These are phyloP conservation scores for Orussus abietinus DNA, from an alignment of 1,140 invertebrate genomes.

Conservation along the genomic window DNA sequence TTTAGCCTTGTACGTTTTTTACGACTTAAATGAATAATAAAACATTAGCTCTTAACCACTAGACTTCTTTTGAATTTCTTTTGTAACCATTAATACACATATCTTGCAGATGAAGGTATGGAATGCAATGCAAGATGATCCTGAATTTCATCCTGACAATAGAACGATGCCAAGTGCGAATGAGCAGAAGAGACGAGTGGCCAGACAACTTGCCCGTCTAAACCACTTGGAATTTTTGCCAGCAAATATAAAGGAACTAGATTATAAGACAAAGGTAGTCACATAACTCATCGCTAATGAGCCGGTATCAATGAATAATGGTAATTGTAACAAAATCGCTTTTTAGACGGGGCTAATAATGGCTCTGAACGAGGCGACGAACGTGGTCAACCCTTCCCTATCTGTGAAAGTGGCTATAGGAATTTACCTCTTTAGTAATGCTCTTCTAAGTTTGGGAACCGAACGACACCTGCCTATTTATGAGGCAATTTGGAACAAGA, in stretches of 20 bases:
- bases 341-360: constrained; percentile 64
- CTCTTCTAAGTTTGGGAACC: constrained; percentile 72
- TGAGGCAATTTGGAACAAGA: constrained; percentile 67
- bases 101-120: constrained; percentile 82
- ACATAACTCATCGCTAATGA: too few relatives aligned
- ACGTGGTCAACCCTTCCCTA: constrained; percentile 63
- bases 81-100: too few relatives aligned
- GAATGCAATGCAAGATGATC: constrained; percentile 78
- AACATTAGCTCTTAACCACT: background rate
- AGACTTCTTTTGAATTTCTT: constrained; percentile 14
- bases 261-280: constrained; percentile 61
- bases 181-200: constrained; percentile 67
- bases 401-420: constrained; percentile 72
- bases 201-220: constrained; percentile 56
- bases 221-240: constrained; percentile 57
- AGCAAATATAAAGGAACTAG: constrained; percentile 56
- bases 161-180: constrained; percentile 62
- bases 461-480: constrained; percentile 74
- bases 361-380: constrained; percentile 67
- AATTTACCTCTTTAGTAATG: constrained; percentile 68
- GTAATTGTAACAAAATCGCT: constrained; percentile 9
- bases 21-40: constrained; percentile 7
- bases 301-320: constrained; percentile 3
- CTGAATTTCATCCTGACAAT: constrained; percentile 67
- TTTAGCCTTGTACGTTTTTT: too few relatives aligned